Base-by-base conservation (phyloP, 2,797 vertebrate species). In the Pagetopsis macropterus region DNA sequence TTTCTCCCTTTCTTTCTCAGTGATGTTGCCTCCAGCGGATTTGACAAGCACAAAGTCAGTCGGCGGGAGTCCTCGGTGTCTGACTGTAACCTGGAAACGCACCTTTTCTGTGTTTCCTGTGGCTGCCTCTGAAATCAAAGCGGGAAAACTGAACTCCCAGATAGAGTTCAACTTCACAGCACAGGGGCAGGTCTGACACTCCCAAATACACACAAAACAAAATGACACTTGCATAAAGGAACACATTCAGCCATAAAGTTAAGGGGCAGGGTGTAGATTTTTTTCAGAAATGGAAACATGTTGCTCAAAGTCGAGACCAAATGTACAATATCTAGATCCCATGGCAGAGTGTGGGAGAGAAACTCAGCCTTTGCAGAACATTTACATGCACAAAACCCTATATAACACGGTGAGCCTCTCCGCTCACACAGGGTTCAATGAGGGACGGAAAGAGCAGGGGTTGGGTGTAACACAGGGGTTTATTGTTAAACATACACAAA, bases 81-180 rank as follows among this genome's bases (percentile, higher is more conserved):
- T 94, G 66, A 75, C 55, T 17, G 5, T 93, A 14, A 66, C 1
- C 48, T 94, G 92, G 94, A 43, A 12, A 0, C 2, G 9, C 13
- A 5, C 0, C 3, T 0, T 17, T 1, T 0, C 2, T 0, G 0
- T 0, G 0, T 91, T 89, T 23, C 68, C 73, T 9, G 60, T 91
- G 44, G n/a, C 82, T 3, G 0, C 3, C 0, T 0, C 3, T 17
- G 84, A 86, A 45, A 75, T 92, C 23, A 3, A 9, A 40, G 3
- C 0, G 0, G 88, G 88, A 55, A 0, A 50, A 0, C 73, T 93
- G 48, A 46, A 48, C 40, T 85, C 91, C 12, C 90, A 94, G 70
- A 83, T 93, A 6, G 56, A 89, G 69, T 82, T 88, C 48, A 64
- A 89, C 67, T 82, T 88, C 48, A 64, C 37, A 2, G 63, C 71